These are phyloP conservation scores for Prunella fulvescens DNA, from an alignment of 2,113 vertebrate genomes.

Conservation along the genomic window DNA sequence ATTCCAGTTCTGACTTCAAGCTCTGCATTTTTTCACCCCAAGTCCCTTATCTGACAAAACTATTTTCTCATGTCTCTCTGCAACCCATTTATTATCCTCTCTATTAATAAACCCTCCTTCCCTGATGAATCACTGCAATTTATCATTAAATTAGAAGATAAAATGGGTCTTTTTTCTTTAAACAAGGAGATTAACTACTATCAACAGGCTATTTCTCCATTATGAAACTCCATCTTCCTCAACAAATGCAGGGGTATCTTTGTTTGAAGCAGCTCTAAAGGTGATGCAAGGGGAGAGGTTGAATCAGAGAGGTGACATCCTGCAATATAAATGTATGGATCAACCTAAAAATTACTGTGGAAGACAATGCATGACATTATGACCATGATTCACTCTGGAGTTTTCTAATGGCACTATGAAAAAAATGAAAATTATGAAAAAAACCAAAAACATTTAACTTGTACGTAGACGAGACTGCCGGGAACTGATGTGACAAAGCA, in stretches of 20 bases:
- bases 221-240: conserved; percentile 28
- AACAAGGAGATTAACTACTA: conserved; percentile 39
- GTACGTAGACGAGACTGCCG: neutral
- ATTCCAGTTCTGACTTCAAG: neutral
- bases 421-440: neutral
- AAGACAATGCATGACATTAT: neutral
- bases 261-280: neutral
- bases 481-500: neutral
- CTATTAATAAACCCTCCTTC: conserved; percentile 30
- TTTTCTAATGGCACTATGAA: neutral
- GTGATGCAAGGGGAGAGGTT: neutral
- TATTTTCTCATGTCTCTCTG: conserved; percentile 13
- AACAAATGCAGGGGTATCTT: neutral
- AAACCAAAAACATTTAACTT: neutral
- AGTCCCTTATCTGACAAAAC: neutral
- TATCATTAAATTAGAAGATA: conserved; percentile 50
- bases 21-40: neutral
- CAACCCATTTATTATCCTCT: neutral
- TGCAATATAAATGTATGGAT: neutral
- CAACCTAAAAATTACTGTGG: neutral
- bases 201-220: conserved; percentile 38
- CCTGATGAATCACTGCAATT: conserved; percentile 34
- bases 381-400: neutral
- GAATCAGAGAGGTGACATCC: neutral
- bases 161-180: conserved; percentile 16